A percentile compares a stretch with the other conserved stretches of the same genome.
Conservation (phyloP, 2,797 vertebrate species). For the Microhierax caerulescens region DNA sequence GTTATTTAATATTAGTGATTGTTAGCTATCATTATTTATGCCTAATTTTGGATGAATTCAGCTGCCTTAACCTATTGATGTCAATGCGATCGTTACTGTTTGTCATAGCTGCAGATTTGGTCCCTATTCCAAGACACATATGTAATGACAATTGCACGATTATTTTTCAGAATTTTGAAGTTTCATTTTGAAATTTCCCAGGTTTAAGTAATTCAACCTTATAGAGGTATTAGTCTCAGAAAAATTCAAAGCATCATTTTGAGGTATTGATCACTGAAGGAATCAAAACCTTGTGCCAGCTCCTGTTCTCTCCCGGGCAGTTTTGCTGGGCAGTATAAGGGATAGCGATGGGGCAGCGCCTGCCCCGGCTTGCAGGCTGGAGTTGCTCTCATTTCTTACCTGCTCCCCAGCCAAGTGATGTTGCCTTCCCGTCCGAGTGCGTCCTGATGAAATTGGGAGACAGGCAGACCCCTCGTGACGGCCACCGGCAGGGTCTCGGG, state of each 20-base stretch:
- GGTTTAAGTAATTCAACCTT: neutral
- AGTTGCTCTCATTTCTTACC: neutral
- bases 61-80: neutral
- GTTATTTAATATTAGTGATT: neutral
- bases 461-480: neutral
- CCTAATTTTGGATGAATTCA: neutral
- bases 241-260: neutral
- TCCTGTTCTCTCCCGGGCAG: fast-evolving
- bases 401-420: neutral
- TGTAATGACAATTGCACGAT: fast-evolving
- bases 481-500: neutral
- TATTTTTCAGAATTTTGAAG: neutral
- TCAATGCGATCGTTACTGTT: fast-evolving
- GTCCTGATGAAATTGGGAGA: neutral
- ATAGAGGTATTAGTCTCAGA: neutral
- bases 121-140: fast-evolving
- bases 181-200: neutral
- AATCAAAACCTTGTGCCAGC: neutral
- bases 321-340: neutral
- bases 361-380: fast-evolving
- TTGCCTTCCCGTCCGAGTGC: neutral
- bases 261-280: too few species aligned
- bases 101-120: neutral
- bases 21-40: neutral
- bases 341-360: neutral